Evolutionary conservation across 2,113 vertebrate genomes (phyloP).

Genomic region (Herpailurus yagouaroundi): DNA sequence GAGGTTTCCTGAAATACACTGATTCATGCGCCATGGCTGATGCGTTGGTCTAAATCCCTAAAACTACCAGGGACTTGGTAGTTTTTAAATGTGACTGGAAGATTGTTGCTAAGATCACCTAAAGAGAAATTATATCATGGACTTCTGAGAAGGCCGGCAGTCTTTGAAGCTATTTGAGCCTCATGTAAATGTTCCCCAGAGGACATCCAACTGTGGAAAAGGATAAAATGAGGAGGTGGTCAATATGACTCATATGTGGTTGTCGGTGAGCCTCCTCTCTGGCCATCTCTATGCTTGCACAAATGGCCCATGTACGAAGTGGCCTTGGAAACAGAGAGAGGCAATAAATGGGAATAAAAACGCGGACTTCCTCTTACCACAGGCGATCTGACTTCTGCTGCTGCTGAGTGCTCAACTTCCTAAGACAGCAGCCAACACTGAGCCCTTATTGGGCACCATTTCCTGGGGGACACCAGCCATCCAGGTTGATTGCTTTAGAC

Average conservation of each 20-base stretch:
- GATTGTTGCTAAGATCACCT: neutral
- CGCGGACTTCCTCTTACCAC: neutral
- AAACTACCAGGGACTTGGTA: neutral
- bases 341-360: neutral
- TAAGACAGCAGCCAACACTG: neutral
- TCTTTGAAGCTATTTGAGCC: neutral
- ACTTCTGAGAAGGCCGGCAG: neutral
- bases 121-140: neutral
- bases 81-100: neutral
- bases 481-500: neutral
- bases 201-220: neutral
- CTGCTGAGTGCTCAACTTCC: neutral
- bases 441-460: neutral
- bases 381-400: neutral
- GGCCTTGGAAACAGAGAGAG: neutral
- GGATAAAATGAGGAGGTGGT: neutral
- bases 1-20: neutral
- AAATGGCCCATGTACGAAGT: neutral
- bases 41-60: neutral
- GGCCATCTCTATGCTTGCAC: neutral
- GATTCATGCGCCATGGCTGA: neutral
- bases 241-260: too few relatives aligned
- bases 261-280: neutral
- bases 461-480: neutral
- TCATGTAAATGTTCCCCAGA: neutral